Percentiles rank a stretch among this genome's conserved stretches.
These are phyloP conservation scores for Leucopternis melanops DNA, from an alignment of 2,113 vertebrate species.

Conservation along the genomic window DNA sequence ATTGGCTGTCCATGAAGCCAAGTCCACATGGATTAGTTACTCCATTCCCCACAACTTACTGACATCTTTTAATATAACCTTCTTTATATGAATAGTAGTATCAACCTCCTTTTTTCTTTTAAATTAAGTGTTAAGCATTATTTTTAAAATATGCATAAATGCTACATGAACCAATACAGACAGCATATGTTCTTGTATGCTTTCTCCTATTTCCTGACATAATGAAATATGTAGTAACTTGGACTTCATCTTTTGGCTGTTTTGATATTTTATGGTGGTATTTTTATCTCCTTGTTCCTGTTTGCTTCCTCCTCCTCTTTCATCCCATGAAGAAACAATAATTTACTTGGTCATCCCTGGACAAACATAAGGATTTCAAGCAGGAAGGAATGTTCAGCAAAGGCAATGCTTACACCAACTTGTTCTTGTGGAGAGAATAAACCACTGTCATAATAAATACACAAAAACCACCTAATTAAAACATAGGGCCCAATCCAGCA, in stretches of 20 bases:
- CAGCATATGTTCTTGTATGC: background rate
- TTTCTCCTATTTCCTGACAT: background rate
- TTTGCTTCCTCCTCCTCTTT: background rate
- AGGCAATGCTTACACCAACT: background rate
- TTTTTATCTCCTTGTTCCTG: background rate
- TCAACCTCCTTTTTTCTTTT: background rate
- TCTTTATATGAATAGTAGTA: background rate
- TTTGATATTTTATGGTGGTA: background rate
- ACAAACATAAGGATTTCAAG: background rate
- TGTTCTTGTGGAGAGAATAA: background rate
- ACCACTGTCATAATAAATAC: background rate
- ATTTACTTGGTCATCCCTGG: background rate
- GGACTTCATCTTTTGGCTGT: background rate
- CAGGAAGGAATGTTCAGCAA: background rate
- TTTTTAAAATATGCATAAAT: background rate
- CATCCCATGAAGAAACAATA: background rate
- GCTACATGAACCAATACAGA: background rate
- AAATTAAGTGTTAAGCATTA: background rate
- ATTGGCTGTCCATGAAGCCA: background rate
- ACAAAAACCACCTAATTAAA: background rate
- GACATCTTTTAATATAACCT: background rate
- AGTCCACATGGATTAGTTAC: background rate
- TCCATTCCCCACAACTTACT: background rate
- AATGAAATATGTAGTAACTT: background rate
- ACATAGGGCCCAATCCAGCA: background rate